A percentile compares a stretch with the other conserved stretches of the same genome.
Conservation (phyloP, 2,888 invertebrate species). For the Andrena dorsata region DNA sequence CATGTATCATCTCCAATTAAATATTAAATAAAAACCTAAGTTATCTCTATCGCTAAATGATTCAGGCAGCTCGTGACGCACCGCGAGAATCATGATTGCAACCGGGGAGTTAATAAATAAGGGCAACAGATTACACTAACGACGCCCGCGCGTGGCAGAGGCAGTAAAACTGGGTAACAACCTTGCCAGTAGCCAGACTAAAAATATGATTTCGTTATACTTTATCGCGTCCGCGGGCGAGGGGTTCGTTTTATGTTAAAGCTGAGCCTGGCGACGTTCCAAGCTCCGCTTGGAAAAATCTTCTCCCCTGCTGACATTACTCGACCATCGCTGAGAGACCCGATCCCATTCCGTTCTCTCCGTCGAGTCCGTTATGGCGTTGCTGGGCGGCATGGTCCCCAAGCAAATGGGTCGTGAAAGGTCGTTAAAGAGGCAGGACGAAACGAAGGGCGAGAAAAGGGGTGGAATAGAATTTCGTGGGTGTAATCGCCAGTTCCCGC, state of each 20-base stretch:
- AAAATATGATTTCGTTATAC: constrained; percentile 74
- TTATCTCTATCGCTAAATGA: background rate
- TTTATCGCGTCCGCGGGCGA: constrained; percentile 38
- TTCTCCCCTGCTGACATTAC: constrained; percentile 34
- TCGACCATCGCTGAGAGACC: constrained; percentile 14
- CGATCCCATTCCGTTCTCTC: constrained; percentile 31
- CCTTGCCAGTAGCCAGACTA: constrained; percentile 72
- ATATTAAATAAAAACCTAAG: no score
- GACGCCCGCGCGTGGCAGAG: constrained; percentile 1
- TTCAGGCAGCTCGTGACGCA: background rate
- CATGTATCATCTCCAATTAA: no score
- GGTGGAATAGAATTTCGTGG: constrained; percentile 16
- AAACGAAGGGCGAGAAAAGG: background rate
- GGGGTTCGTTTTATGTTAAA: constrained; percentile 64
- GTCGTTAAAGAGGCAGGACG: background rate
- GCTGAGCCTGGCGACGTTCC: constrained; percentile 69
- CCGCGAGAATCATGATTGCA: background rate
- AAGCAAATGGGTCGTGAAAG: constrained; percentile 36
- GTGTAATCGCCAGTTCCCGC: background rate
- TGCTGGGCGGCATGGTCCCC: constrained; percentile 15
- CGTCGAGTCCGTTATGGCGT: constrained; percentile 25
- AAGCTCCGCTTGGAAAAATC: constrained; percentile 54
- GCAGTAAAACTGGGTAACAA: constrained; percentile 44
- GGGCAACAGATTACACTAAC: background rate
- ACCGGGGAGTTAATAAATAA: background rate